phyloP scores from a whole-genome alignment of 2,113 vertebrate species.

The Thalassoma bifasciatum region DNA sequence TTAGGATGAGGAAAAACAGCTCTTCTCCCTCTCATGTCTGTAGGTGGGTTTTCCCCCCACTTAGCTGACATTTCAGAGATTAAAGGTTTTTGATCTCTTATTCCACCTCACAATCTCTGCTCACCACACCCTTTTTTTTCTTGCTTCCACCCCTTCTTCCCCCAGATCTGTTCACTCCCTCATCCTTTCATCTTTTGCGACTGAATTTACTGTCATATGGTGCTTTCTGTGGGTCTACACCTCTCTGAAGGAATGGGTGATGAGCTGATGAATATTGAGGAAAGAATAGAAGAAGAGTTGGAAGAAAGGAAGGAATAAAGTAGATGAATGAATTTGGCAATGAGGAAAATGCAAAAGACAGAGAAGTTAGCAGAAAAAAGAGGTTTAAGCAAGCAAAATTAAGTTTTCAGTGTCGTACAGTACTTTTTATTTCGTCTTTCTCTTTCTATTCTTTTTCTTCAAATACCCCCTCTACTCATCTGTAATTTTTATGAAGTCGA shows the following conservation, averaged over 20 bases:
- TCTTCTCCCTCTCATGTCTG: not conserved
- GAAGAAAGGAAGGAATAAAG: constrained; percentile 1
- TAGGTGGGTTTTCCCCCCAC: constrained; percentile 37
- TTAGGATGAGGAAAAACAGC: constrained; percentile 15
- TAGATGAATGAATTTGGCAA: constrained; percentile 26
- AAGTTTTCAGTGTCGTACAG: not conserved
- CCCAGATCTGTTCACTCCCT: constrained; percentile 41
- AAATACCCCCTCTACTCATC: not conserved
- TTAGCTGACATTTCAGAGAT: constrained; percentile 71
- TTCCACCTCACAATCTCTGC: constrained; percentile 68
- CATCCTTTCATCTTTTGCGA: constrained; percentile 71
- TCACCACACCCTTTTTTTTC: constrained; percentile 55
- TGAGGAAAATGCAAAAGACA: not conserved
- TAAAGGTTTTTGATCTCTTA: constrained; percentile 73
- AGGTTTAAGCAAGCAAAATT: not conserved
- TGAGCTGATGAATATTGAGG: constrained; percentile 56
- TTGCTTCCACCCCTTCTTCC: constrained; percentile 20
- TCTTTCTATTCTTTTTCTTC: not conserved
- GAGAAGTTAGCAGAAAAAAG: too few relatives aligned
- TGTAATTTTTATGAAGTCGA: constrained; percentile 7
- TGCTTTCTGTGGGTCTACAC: constrained; percentile 40
- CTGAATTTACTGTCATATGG: constrained; percentile 42
- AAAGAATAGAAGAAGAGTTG: constrained; percentile 1
- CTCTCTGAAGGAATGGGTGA: constrained; percentile 72
- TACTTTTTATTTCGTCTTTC: not conserved